phyloP scores from a whole-genome alignment of 2,888 invertebrate genomes.

The Pherbina coryleti region DNA sequence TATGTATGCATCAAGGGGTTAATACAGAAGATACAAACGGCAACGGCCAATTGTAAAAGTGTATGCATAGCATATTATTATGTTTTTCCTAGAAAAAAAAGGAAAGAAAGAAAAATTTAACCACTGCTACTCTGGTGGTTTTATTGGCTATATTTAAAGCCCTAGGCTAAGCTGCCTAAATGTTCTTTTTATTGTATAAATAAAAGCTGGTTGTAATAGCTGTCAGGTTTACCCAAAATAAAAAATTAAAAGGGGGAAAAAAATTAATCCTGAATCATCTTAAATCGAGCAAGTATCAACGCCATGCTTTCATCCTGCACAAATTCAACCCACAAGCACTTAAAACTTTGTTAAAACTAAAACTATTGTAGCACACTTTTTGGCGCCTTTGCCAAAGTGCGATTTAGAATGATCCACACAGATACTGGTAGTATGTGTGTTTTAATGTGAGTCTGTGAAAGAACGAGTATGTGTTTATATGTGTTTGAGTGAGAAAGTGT shows the following conservation, averaged over 20 bases:
- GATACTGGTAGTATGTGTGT: not conserved
- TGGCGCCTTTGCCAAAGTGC: slow-evolving; percentile 26
- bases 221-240: not conserved
- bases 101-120: too few relatives aligned
- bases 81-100: too few relatives aligned
- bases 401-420: not conserved
- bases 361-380: slow-evolving; percentile 28
- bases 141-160: too few relatives aligned
- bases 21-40: too few relatives aligned
- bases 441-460: not conserved
- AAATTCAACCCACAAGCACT: slow-evolving; percentile 19
- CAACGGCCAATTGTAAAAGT: too few relatives aligned
- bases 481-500: not conserved
- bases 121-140: too few relatives aligned
- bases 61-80: too few relatives aligned
- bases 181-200: too few relatives aligned
- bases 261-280: not conserved
- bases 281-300: not conserved
- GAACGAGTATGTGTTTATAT: not conserved
- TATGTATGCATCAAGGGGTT: too few relatives aligned
- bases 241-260: not conserved
- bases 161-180: too few relatives aligned
- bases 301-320: not conserved
- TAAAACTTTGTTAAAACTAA: slow-evolving; percentile 22
- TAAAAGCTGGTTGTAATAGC: too few relatives aligned